Conservation (phyloP, 2,888 invertebrate species). For the Synanthedon andrenaeformis region DNA sequence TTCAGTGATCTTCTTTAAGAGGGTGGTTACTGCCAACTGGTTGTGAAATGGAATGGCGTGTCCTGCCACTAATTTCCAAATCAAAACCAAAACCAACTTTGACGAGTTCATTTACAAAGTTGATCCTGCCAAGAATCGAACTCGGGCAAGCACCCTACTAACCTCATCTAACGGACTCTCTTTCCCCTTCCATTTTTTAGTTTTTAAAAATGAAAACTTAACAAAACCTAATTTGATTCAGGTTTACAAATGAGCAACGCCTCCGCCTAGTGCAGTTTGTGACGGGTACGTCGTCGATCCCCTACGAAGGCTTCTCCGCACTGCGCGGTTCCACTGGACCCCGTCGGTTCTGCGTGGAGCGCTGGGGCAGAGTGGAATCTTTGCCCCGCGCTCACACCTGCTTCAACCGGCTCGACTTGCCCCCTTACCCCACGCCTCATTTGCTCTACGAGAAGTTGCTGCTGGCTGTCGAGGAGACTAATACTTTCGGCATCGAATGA, state of each 20-base stretch:
- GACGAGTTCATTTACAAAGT: too few relatives aligned
- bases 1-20: too few relatives aligned
- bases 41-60: too few relatives aligned
- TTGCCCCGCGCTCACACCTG: conserved; percentile 97
- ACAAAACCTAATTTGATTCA: conserved; percentile 16
- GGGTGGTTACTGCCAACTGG: too few relatives aligned
- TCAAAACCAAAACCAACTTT: too few relatives aligned
- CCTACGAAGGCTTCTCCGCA: conserved; percentile 97
- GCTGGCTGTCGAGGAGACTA: conserved; percentile 95
- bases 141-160: too few relatives aligned
- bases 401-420: conserved; percentile 96
- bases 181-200: too few relatives aligned
- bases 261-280: conserved; percentile 95
- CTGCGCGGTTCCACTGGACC: conserved; percentile 95
- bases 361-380: conserved; percentile 95
- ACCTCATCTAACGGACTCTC: too few relatives aligned
- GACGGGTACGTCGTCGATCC: conserved; percentile 97
- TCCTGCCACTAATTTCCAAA: too few relatives aligned
- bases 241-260: conserved; percentile 95
- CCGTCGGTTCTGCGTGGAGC: conserved; percentile 95
- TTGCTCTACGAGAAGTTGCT: conserved; percentile 91
- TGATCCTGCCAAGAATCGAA: too few relatives aligned
- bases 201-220: too few relatives aligned
- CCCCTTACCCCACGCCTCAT: conserved; percentile 93
- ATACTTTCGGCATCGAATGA: conserved; percentile 96